A percentile compares a stretch with the other conserved stretches of the same genome.
phyloP scores from a whole-genome alignment of 2,113 vertebrate species.

The Oceanites oceanicus region DNA sequence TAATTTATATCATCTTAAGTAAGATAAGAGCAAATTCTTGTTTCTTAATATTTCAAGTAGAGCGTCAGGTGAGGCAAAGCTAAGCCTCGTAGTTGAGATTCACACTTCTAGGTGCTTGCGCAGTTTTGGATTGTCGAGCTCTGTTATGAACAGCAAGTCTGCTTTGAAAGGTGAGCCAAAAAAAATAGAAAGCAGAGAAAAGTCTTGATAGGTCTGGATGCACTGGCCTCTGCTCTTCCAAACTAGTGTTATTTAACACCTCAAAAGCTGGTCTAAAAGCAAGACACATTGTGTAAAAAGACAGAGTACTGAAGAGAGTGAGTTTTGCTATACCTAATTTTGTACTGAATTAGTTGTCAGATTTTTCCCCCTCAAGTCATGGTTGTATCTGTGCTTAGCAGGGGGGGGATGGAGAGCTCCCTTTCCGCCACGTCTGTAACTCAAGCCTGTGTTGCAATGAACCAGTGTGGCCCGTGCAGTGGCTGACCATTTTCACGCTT shows the following conservation, averaged over 20 bases:
- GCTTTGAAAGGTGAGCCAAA: background rate
- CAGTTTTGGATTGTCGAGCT: background rate
- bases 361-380: background rate
- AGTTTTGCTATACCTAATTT: background rate
- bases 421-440: background rate
- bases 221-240: background rate
- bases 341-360: background rate
- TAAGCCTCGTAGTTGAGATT: background rate
- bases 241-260: background rate
- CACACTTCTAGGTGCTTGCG: background rate
- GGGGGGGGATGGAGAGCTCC: background rate
- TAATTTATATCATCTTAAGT: background rate
- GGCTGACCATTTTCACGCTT: background rate
- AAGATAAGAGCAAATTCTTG: background rate
- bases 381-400: too few species aligned
- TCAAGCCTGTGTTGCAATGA: background rate
- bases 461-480: rapidly evolving
- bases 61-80: background rate
- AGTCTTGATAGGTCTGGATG: background rate
- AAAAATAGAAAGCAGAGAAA: background rate
- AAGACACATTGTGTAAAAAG: background rate
- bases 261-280: background rate
- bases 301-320: background rate
- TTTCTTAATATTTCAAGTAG: background rate
- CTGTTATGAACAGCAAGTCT: background rate